These are phyloP conservation scores for Watsonalla cultraria DNA, from an alignment of 2,888 invertebrate genomes.

Conservation along the genomic window DNA sequence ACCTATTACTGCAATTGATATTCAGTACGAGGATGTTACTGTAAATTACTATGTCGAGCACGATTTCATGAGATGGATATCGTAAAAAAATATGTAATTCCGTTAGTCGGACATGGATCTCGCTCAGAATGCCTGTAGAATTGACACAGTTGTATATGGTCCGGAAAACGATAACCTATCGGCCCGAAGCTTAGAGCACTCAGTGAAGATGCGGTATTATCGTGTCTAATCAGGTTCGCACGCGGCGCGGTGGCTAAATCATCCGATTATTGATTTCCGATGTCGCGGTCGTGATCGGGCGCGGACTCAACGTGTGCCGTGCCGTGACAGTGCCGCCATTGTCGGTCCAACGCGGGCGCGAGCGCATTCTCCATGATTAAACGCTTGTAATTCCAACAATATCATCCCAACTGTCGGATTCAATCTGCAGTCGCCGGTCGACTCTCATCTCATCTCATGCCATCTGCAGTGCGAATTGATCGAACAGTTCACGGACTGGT, in stretches of 20 bases:
- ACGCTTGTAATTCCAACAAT: slow-evolving; percentile 76
- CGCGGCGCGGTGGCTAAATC: slow-evolving; percentile 78
- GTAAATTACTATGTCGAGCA: slow-evolving; percentile 56
- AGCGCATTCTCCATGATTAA: slow-evolving; percentile 69
- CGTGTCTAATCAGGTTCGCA: slow-evolving; percentile 78
- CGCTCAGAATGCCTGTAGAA: slow-evolving; percentile 16
- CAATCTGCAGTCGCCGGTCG: slow-evolving; percentile 52
- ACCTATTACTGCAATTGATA: slow-evolving; percentile 47
- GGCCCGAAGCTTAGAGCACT: slow-evolving; percentile 44
- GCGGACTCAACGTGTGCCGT: slow-evolving; percentile 62
- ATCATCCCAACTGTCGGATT: slow-evolving; percentile 66
- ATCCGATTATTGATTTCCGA: slow-evolving; percentile 78
- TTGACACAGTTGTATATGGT: slow-evolving; percentile 62
- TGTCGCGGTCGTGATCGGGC: slow-evolving; percentile 78
- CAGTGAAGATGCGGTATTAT: slow-evolving; percentile 64
- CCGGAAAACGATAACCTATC: slow-evolving; percentile 67
- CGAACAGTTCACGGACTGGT: slow-evolving; percentile 27
- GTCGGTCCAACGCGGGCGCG: slow-evolving; percentile 57
- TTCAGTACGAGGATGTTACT: slow-evolving; percentile 43
- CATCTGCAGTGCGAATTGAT: slow-evolving; percentile 30
- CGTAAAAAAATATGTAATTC: slow-evolving; percentile 65
- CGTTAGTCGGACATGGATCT: slow-evolving; percentile 48
- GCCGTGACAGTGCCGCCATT: slow-evolving; percentile 71
- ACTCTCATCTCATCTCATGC: slow-evolving; percentile 47
- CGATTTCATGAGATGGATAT: slow-evolving; percentile 61